Evolutionary conservation across 35 echinoderm and acorn worm genomes (phyloP), one percentile per base, ranked within the genome.

Genomic region (Heliocidaris erythrogramma): DNA sequence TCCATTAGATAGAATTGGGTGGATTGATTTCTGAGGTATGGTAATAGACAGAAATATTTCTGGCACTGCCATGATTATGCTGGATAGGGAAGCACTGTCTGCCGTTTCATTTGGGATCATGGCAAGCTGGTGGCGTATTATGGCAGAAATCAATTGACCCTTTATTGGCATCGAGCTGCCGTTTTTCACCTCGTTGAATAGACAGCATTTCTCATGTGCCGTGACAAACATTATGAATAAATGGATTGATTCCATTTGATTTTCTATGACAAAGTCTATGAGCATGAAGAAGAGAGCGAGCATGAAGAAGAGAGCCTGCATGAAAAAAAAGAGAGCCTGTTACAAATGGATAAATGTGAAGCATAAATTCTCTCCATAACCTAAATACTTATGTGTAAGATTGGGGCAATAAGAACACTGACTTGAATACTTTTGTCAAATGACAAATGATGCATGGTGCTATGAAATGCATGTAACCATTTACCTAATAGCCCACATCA

Each of bases 21-120:
- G 65, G 65, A 78, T 78, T 78, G 65, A 78, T 78, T 78, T 78
- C 21, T 78, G 65, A 78, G n/a, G 18, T 27, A 78, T 78, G 18
- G 65, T 78, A 78, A 78, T 78, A 78, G 65, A 78, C 65, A 78
- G 65, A 78, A 78, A 78, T 78, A 18, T 21, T n/a, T 78, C 18
- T 78, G 65, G 65, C 65, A 78, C 65, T 78, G 65, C 65, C 65
- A 78, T 78, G 65, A 78, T 78, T 78, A 78, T 78, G 65, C 65
- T 27, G 18, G 17, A 24, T 78, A 78, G 65, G 21, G 65, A 78
- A 78, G 65, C 21, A 27, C 65, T 78, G 65, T 78, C 65, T 78
- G 27, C 65, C 65, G 5, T 78, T 78, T 78, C 65, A 78, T 78
- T 78, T 27, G 65, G 18, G 65, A 78, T 78, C 65, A 78, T 27